These are phyloP conservation scores for Mesoclemmys tuberculata DNA, from an alignment of 2,113 vertebrate genomes.

Conservation along the genomic window DNA sequence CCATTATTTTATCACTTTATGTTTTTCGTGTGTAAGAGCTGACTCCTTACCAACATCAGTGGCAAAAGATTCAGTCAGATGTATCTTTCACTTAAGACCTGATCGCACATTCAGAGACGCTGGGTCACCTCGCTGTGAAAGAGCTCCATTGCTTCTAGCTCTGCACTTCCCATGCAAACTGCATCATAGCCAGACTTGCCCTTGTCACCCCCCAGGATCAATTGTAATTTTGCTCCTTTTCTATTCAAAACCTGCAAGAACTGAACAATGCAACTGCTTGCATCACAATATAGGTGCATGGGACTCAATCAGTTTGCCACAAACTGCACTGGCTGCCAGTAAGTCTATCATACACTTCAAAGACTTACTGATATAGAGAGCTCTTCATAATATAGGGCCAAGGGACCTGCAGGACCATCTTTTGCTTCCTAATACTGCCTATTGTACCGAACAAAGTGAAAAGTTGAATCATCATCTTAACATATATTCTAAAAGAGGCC, in stretches of 20 bases:
- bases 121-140: not conserved
- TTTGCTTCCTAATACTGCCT: not conserved
- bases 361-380: not conserved
- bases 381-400: not conserved
- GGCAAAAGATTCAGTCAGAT: not conserved
- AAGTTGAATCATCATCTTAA: not conserved
- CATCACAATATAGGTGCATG: not conserved
- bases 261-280: not conserved
- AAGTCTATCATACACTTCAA: not conserved
- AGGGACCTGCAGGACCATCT: not conserved
- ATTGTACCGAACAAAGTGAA: not conserved
- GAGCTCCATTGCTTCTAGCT: not conserved
- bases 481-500: not conserved
- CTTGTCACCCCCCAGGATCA: not conserved
- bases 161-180: not conserved
- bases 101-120: not conserved
- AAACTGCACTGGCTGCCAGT: not conserved
- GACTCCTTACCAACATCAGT: not conserved
- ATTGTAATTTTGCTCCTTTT: not conserved
- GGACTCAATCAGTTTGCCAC: not conserved
- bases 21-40: not conserved
- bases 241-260: not conserved
- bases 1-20: not conserved
- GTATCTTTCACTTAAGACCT: not conserved
- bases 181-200: not conserved